Evolutionary conservation across 2,797 vertebrate genomes (phyloP), one percentile per base, ranked within the genome.

Genomic region (Mus spretus): DNA sequence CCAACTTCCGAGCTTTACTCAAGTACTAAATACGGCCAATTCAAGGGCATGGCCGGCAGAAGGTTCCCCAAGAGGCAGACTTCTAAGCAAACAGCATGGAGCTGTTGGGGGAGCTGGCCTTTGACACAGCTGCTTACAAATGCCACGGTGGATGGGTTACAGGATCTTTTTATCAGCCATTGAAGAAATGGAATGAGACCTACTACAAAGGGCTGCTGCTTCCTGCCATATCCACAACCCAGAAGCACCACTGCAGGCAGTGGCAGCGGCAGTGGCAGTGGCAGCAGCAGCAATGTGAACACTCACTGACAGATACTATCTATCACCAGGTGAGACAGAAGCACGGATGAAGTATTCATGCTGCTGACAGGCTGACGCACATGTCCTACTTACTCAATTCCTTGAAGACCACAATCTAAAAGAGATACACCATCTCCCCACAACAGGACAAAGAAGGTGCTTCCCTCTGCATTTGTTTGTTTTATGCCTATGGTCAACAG

Each of bases 401-500:
- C 99, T 99, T 97, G 98, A 99, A 2, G 99, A 99, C 24, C 99
- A 99, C 94, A 97, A 99, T 94, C 98, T 97, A 84, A 99, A 99
- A 47, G 99, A 99, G 53, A 98, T 99, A 97, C 98, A 98, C 96
- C 98, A 98, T 92, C 99, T 99, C 96, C 99, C 99, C 2, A 97
- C 98, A 0, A 99, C 31, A 99, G 22, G 59, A 99, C 99, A 94
- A 99, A 98, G 2, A 99, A 99, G 0, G 99, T 99, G 0, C 63
- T 99, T 99, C 80, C 99, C 99, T 83, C 98, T 99, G 63, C 63
- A 12, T 5, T 31, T 31, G 63, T 13, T 65, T 65, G 99, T 99
- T 98, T 99, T 99, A 99, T 99, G 99, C 98, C 99, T 94, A 99
- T 99, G 0, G 99, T 99, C 77, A 99, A 99, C 98, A 98, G 99